phyloP scores from a whole-genome alignment of 2,888 invertebrate genomes.

The Oxyscelio sp. region DNA sequence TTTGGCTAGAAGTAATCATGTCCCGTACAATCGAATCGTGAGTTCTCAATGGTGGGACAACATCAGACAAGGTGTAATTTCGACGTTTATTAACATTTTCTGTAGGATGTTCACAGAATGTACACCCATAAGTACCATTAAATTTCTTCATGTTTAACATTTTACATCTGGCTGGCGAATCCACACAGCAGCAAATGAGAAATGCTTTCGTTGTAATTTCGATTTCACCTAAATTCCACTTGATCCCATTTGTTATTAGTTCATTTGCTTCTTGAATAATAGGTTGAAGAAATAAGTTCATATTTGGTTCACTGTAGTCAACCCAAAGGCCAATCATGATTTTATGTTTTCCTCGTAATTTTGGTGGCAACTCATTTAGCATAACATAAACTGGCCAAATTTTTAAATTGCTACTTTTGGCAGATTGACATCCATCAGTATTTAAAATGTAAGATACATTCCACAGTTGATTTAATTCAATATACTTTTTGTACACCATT shows the following conservation, averaged over 20 bases:
- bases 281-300: constrained; percentile 63
- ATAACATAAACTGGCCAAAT: constrained; percentile 70
- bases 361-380: constrained; percentile 68
- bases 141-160: constrained; percentile 60
- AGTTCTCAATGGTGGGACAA: constrained; percentile 11
- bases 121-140: constrained; percentile 64
- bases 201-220: constrained; percentile 33
- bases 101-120: constrained; percentile 41
- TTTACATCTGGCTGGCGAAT: constrained; percentile 36
- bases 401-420: constrained; percentile 35
- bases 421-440: constrained; percentile 63
- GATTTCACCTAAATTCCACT: constrained; percentile 22
- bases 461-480: background rate
- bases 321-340: constrained; percentile 68
- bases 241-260: background rate
- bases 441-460: constrained; percentile 40
- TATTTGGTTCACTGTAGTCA: constrained; percentile 58
- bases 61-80: constrained; percentile 25
- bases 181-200: constrained; percentile 39
- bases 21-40: background rate
- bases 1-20: background rate
- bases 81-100: background rate
- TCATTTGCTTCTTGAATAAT: constrained; percentile 52
- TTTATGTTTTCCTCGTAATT: constrained; percentile 58
- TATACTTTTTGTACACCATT: constrained; percentile 5